Evolutionary conservation across 1,140 invertebrate genomes (phyloP).

Genomic region (Streblospio benedicti): DNA sequence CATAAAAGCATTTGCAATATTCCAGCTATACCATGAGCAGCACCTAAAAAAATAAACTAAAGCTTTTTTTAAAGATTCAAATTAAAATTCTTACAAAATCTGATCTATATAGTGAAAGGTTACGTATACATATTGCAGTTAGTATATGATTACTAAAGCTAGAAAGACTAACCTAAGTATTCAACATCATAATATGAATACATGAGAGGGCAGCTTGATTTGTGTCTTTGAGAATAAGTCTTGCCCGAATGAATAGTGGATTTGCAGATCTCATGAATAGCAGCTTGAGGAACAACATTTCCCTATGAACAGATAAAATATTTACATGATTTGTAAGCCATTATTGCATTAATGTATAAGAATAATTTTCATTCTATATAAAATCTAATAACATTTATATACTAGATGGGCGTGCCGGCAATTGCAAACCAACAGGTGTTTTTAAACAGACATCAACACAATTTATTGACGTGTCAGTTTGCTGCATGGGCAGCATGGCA

Average conservation of each 20-base stretch:
- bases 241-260: slow-evolving; percentile 62
- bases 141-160: background rate
- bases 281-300: slow-evolving; percentile 37
- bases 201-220: slow-evolving; percentile 64
- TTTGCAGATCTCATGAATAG: slow-evolving; percentile 54
- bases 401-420: background rate
- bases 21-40: slow-evolving; percentile 64
- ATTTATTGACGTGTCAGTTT: no score
- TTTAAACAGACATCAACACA: no score
- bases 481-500: no score
- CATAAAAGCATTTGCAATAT: slow-evolving; percentile 56
- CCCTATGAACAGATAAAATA: no score
- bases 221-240: slow-evolving; percentile 55
- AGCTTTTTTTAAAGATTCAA: no score
- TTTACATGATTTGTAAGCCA: no score
- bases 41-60: slow-evolving; percentile 50
- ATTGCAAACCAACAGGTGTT: slow-evolving; percentile 6
- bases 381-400: background rate
- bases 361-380: background rate
- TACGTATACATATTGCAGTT: background rate
- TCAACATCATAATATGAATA: slow-evolving; percentile 76
- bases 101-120: no score
- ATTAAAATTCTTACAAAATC: no score
- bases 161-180: slow-evolving; percentile 56
- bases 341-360: no score